Evolutionary conservation across 2,888 invertebrate species (phyloP), one percentile per base, ranked within the genome.

Genomic region (Netelia inedita): DNA sequence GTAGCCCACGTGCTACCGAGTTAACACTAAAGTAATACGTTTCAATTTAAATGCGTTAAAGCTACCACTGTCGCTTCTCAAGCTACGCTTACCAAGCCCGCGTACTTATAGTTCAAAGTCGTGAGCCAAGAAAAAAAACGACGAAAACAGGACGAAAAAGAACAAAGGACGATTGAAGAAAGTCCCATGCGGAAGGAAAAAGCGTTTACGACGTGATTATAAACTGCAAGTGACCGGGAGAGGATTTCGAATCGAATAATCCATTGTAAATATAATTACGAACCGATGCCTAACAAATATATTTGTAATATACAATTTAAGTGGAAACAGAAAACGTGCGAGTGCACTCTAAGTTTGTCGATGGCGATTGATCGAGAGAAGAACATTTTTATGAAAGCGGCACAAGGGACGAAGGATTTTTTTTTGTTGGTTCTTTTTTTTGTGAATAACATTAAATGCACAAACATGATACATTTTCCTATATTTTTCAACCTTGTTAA

Each of bases 31-130:
- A 16, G 16, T 19, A 69, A 75, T 79, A 65, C 50, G 63, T 74
- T 46, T 35, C 61, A 50, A 72, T 74, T 74, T 75, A 61, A 41
- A 69, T 41, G 65, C 68, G 57, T 74, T 65, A 14, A 46, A 46
- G 23, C 71, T 53, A 53, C 19, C 19, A 2, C 66, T 41, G 57
- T 57, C 14, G 69, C 79, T 65, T 55, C 50, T 61, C 55, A 50
- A n/a, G 23, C 55, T 50, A 69, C 57, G 66, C 68, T 59, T 81
- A 57, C 66, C 50, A 41, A 72, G 65, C 41, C 68, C 59, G 72
- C n/a, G 73, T 78, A 82, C 66, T 78, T 82, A 61, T 68, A 10
- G 68, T 69, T 43, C 28, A 69, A 41, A 63, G 69, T 19, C 68
- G 65, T 63, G 10, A 61, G 59, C n/a, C n/a, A n/a, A n/a, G n/a